A percentile compares a stretch with the other conserved stretches of the same genome.
Evolutionary conservation across 2,113 vertebrate species (phyloP).

Genomic region (Cynoglossus semilaevis): DNA sequence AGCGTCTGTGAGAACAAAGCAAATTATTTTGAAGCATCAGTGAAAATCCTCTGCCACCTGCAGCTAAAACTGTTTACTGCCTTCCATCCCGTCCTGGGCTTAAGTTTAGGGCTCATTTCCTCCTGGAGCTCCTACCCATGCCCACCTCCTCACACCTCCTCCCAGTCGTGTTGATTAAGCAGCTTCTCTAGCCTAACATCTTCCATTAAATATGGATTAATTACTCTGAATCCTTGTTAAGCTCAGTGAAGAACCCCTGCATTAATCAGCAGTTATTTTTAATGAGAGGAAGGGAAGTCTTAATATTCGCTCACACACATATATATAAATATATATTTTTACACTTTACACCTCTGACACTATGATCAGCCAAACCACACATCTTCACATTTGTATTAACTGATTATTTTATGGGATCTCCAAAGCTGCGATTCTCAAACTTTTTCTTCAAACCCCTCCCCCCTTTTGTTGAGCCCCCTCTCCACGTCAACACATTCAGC

Average conservation of each 20-base stretch:
- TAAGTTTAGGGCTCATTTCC: background rate
- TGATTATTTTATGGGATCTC: too few relatives aligned
- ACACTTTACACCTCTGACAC: conserved; percentile 37
- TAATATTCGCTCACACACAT: conserved; percentile 5
- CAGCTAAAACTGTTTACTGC: conserved; percentile 37
- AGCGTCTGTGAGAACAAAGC: conserved; percentile 40
- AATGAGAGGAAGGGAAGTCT: conserved; percentile 57
- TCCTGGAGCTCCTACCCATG: background rate
- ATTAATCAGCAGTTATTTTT: conserved; percentile 57
- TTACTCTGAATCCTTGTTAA: conserved; percentile 55
- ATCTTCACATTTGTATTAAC: background rate
- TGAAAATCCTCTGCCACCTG: conserved; percentile 30
- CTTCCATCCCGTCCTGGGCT: conserved; percentile 4
- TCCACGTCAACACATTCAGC: too few relatives aligned
- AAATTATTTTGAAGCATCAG: conserved; percentile 46
- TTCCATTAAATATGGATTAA: conserved; percentile 67
- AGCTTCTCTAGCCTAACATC: conserved; percentile 39
- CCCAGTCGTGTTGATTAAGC: conserved; percentile 47
- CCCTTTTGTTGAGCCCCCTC: too few relatives aligned
- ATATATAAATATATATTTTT: conserved; percentile 21
- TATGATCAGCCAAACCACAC: conserved; percentile 33
- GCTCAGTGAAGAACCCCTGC: conserved; percentile 50
- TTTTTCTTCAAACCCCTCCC: too few relatives aligned
- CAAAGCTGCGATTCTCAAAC: too few relatives aligned
- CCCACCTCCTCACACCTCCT: background rate